Evolutionary conservation across 2,888 invertebrate genomes (phyloP), one percentile per base, ranked within the genome.

Genomic region (Acleris emargana): DNA sequence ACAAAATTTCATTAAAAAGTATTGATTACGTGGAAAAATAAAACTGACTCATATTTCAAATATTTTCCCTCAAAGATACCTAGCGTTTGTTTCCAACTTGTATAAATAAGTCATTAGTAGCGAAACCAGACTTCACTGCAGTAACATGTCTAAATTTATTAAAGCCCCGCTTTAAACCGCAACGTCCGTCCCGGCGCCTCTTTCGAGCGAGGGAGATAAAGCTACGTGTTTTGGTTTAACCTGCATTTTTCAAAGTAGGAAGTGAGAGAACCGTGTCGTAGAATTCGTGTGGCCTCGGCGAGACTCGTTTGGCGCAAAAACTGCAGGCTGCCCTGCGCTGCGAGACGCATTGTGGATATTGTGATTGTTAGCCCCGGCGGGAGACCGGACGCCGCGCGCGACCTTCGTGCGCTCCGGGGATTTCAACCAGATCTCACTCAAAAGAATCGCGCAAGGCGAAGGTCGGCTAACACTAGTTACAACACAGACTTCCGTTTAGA

Each of bases 271-370:
- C 54, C 69, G 67, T 68, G 67, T 54, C 68, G 72, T 51, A 75
- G 75, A 75, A 78, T 73, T 74, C 70, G 68, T 53, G 60, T 71
- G 80, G 73, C 83, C 80, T 81, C 79, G 75, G 54, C 59, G 57
- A 69, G 68, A 60, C 69, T 71, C 67, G 68, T 67, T 69, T 77
- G 71, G 67, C 69, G 77, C 78, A 83, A 86, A 84, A 85, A 85
- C 77, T 71, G 72, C 70, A 71, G 69, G 69, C 71, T 66, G 77
- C 71, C 76, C 75, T 77, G 67, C 70, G 79, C 75, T 77, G 67
- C 70, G 79, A 80, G 81, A 77, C 75, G 71, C 74, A 82, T 83
- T 83, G 79, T 83, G 71, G 59, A 67, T 62, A 82, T 83, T 83
- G 78, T 83, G 71, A 60, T 68, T 62, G 58, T 45, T 9, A 25